These are phyloP conservation scores for Bactericera cockerelli DNA, from an alignment of 1,140 invertebrate species.

Conservation along the genomic window DNA sequence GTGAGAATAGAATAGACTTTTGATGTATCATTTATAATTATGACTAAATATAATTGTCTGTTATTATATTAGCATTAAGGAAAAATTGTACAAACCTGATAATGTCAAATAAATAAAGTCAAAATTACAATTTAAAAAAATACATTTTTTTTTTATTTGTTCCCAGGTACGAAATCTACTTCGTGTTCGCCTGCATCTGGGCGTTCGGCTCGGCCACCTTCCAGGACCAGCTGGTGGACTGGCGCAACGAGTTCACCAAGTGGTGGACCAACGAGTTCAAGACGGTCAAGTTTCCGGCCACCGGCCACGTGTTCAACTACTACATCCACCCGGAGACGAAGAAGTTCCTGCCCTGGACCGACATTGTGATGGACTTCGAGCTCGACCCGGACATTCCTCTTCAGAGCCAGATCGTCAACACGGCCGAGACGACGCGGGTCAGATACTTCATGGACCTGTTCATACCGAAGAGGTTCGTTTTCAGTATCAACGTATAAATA, in stretches of 20 bases:
- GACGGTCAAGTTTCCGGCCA: constrained; percentile 69
- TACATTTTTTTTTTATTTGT: too few relatives aligned
- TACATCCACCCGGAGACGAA: constrained; percentile 73
- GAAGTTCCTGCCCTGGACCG: constrained; percentile 72
- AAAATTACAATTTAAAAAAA: too few relatives aligned
- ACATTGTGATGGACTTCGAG: constrained; percentile 57
- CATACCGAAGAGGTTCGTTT: constrained; percentile 48
- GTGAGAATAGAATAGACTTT: too few relatives aligned
- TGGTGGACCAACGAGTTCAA: constrained; percentile 86
- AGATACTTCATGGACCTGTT: constrained; percentile 78
- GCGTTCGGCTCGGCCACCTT: constrained; percentile 82
- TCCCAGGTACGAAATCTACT: constrained; percentile 66
- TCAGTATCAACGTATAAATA: too few relatives aligned
- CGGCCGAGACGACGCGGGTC: constrained; percentile 76
- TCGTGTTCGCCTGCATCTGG: constrained; percentile 83
- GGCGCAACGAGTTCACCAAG: constrained; percentile 84
- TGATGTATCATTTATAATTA: too few relatives aligned
- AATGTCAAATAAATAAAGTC: too few relatives aligned
- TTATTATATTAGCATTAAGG: too few relatives aligned
- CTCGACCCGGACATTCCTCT: constrained; percentile 73
- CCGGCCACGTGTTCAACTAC: constrained; percentile 76
- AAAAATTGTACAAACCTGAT: too few relatives aligned
- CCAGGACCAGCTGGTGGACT: constrained; percentile 75
- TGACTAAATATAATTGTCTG: too few relatives aligned
- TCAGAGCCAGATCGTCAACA: constrained; percentile 65